phyloP scores from a whole-genome alignment of 2,113 vertebrate genomes.

The Oenanthe melanoleuca region DNA sequence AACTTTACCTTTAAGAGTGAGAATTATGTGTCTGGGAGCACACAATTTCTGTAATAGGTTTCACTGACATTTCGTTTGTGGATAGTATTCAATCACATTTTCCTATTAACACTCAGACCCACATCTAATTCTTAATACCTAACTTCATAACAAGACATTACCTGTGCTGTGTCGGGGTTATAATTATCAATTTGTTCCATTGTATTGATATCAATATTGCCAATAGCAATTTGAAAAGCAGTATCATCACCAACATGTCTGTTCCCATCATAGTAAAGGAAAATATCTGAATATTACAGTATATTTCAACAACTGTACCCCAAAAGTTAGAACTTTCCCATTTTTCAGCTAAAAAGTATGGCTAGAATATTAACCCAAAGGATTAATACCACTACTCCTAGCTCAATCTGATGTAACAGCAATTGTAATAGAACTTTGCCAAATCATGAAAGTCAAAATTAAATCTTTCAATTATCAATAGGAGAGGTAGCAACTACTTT shows the following conservation, averaged over 20 bases:
- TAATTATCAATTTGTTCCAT: slow-evolving; percentile 88
- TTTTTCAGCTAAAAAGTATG: background rate
- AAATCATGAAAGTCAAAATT: background rate
- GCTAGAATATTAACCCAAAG: background rate
- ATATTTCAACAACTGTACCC: background rate
- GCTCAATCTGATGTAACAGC: background rate
- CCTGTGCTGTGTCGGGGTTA: slow-evolving; percentile 77
- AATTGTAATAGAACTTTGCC: background rate
- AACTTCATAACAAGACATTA: slow-evolving; percentile 12
- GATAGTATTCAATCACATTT: background rate
- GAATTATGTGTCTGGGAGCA: background rate
- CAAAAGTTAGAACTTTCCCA: background rate
- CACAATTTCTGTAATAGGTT: background rate
- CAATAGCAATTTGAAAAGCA: slow-evolving; percentile 91
- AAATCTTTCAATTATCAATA: background rate
- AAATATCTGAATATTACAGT: background rate
- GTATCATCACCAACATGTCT: slow-evolving; percentile 85
- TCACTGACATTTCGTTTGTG: background rate
- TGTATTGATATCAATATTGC: slow-evolving; percentile 89
- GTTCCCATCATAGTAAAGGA: slow-evolving; percentile 75
- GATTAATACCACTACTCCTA: background rate
- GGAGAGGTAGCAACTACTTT: background rate
- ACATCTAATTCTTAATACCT: background rate
- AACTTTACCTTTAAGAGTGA: background rate
- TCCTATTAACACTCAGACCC: background rate